phyloP scores from a whole-genome alignment of 2,113 vertebrate species.

The Macaca nemestrina region DNA sequence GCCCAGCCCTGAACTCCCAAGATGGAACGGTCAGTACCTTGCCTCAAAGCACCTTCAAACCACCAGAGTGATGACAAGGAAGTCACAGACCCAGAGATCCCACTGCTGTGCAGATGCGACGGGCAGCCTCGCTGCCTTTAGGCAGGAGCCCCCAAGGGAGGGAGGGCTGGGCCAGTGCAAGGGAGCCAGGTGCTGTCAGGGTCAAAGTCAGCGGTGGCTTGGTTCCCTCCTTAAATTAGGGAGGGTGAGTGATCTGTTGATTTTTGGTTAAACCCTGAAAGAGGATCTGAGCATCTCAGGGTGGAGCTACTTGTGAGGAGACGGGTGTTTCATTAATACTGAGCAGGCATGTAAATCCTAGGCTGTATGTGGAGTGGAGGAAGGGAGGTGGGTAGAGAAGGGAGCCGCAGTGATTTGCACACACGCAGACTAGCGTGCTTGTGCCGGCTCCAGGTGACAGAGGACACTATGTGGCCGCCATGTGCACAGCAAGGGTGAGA shows the following conservation, averaged over 20 bases:
- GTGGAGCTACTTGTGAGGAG: not conserved
- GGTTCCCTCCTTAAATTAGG: not conserved
- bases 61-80: not conserved
- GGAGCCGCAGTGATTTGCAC: not conserved
- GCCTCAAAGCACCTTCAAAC: no score
- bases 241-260: not conserved
- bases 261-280: not conserved
- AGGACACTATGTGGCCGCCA: accelerated
- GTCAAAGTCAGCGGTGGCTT: not conserved
- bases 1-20: not conserved
- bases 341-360: not conserved
- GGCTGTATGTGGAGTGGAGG: not conserved
- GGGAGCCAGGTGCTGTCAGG: not conserved
- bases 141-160: not conserved
- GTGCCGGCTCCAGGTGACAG: not conserved
- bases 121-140: not conserved
- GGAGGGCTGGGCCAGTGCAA: not conserved
- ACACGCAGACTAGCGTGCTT: not conserved
- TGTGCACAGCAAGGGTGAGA: no score
- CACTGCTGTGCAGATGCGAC: accelerated
- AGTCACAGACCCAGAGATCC: no score
- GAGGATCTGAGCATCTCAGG: not conserved
- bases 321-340: not conserved
- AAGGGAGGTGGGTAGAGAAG: no score
- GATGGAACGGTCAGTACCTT: accelerated